Base-by-base conservation (phyloP, 2,797 vertebrate species). In the Erpetoichthys calabaricus region DNA sequence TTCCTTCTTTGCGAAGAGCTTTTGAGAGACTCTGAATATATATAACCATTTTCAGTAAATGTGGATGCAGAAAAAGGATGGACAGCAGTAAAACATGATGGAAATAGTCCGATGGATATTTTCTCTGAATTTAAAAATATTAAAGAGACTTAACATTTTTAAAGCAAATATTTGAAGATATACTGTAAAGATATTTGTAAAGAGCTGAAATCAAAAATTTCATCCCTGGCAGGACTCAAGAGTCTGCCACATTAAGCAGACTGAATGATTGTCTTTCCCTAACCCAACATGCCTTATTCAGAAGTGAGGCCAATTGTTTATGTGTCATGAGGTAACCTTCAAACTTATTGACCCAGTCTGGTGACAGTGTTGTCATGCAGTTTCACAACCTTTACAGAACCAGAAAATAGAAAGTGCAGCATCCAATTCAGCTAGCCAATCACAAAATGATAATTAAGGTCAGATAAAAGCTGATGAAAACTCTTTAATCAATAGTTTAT, bases 401-500 rank as follows among this genome's bases (percentile, higher is more conserved):
- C 3, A 5, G 7, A n/a, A 61, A 59, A 8, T 8, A 65, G 66
- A 67, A 56, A 49, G 3, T 49, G 25, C 44, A 8, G 1, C 60
- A 61, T 56, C 5, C 64, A 69, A 67, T 47, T 5, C 47, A 68
- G 57, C 3, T 49, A 67, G 50, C 9, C 49, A 42, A 56, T 47
- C 62, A 58, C 62, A 70, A 68, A 70, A 62, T 60, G 9, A 63
- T 60, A 75, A 73, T 67, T 65, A 66, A 46, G 63, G 47, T n/a
- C 7, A 8, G 65, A 71, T 69, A 68, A 69, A 73, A 50, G 59
- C 45, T 41, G 62, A 74, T 51, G 58, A 67, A 49, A 67, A 75
- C 45, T 45, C 62, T 63, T 71, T 70, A 73, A 72, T 74, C 67
- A 64, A 73, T 68, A 72, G 1, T 49, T 45, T 70, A n/a, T 70